These are phyloP conservation scores for Drosophila pallidifrons DNA, from an alignment of 1,140 invertebrate genomes.

Conservation along the genomic window DNA sequence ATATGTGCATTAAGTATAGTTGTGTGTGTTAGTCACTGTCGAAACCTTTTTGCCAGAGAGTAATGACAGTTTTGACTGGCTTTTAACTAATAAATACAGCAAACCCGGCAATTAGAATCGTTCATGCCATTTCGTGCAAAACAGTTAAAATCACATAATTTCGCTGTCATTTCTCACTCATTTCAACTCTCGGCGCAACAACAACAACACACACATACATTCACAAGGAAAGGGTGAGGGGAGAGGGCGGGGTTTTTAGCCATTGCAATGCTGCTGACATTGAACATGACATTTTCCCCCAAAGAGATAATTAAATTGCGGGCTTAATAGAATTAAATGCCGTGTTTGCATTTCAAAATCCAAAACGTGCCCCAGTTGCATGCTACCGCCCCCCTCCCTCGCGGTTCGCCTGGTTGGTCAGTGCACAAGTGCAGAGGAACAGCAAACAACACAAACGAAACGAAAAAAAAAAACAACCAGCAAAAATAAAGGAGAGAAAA, in stretches of 20 bases:
- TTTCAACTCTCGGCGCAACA: neutral
- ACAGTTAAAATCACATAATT: slow-evolving; percentile 51
- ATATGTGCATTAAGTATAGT: neutral
- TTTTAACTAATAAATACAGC: slow-evolving; percentile 18
- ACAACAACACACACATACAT: neutral
- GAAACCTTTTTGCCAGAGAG: neutral
- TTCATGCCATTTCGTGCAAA: neutral
- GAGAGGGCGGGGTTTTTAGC: slow-evolving; percentile 10
- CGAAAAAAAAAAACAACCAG: neutral
- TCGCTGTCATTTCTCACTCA: slow-evolving; percentile 50
- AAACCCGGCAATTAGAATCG: slow-evolving; percentile 4
- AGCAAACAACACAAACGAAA: neutral
- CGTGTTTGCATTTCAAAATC: slow-evolving; percentile 83
- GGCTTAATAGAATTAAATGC: slow-evolving; percentile 82
- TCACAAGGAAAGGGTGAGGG: neutral
- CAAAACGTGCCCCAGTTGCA: slow-evolving; percentile 69
- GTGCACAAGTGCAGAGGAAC: slow-evolving; percentile 5
- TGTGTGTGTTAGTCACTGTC: neutral
- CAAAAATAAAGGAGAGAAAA: slow-evolving; percentile 37
- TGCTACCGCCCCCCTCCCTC: slow-evolving; percentile 22
- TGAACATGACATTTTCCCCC: slow-evolving; percentile 70
- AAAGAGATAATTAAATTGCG: slow-evolving; percentile 82
- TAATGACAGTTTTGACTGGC: slow-evolving; percentile 4
- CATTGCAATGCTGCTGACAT: slow-evolving; percentile 65
- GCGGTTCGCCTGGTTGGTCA: slow-evolving; percentile 45